Evolutionary conservation across 35 echinoderm and acorn worm species (phyloP).

Genomic region (Acanthaster planci): DNA sequence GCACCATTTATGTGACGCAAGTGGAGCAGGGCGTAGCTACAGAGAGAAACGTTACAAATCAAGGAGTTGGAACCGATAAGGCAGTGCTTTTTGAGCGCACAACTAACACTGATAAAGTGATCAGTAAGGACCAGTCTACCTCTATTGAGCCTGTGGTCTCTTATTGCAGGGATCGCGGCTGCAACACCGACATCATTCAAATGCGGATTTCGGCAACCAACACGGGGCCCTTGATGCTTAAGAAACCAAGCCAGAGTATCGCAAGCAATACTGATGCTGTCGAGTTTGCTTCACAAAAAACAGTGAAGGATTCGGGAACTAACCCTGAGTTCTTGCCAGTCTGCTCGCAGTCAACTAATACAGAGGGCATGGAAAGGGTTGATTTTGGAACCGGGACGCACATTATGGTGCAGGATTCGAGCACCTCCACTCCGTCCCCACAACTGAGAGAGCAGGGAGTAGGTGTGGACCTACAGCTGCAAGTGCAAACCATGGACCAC

Average conservation of each 20-base stretch:
- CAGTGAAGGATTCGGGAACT: slow-evolving; percentile 43
- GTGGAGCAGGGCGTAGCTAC: background rate
- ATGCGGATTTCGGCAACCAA: slow-evolving; percentile 69
- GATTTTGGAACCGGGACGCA: slow-evolving; percentile 13
- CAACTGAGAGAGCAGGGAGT: slow-evolving; percentile 7
- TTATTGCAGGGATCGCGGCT: slow-evolving; percentile 26
- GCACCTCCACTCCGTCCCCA: background rate
- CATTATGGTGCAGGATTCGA: slow-evolving; percentile 20
- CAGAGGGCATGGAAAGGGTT: slow-evolving; percentile 21
- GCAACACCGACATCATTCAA: slow-evolving; percentile 59
- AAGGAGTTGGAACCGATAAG: background rate
- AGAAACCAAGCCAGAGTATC: slow-evolving; percentile 19
- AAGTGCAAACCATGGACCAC: background rate
- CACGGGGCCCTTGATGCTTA: slow-evolving; percentile 31
- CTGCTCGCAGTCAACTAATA: slow-evolving; percentile 18
- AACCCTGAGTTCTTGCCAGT: slow-evolving; percentile 13
- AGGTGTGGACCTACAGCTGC: slow-evolving; percentile 9
- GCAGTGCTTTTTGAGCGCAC: background rate
- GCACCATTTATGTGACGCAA: background rate
- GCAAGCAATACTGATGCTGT: slow-evolving; percentile 39
- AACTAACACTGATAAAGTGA: slow-evolving; percentile 1
- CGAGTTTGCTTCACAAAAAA: slow-evolving; percentile 8
- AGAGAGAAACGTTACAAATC: background rate
- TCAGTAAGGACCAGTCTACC: slow-evolving; percentile 19
- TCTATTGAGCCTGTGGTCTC: slow-evolving; percentile 30